Evolutionary conservation across 1,140 invertebrate species (phyloP).

Genomic region (Leptestheria dahalacensis): DNA sequence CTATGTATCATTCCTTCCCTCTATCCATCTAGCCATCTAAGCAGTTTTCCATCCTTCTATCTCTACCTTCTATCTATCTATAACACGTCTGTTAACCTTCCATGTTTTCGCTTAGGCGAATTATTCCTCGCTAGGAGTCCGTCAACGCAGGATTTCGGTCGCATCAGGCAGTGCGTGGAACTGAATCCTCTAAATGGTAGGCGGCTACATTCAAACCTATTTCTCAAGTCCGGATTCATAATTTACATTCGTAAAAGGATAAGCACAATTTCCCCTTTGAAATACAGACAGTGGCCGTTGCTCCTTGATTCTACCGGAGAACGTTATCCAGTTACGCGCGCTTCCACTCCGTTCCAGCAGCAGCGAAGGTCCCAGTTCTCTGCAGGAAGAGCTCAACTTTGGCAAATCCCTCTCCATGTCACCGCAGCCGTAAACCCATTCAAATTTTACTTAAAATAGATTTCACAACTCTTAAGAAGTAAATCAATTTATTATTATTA

Average conservation of each 20-base stretch:
- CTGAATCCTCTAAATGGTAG: not conserved
- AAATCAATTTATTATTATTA: too few relatives aligned
- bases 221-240: not conserved
- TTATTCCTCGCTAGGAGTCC: not conserved
- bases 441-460: not conserved
- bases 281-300: not conserved
- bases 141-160: not conserved
- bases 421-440: not conserved
- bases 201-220: not conserved
- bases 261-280: too few relatives aligned
- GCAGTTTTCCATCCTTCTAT: too few relatives aligned
- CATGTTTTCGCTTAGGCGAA: too few relatives aligned
- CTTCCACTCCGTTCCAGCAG: not conserved
- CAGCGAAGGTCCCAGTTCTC: constrained; percentile 4
- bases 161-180: not conserved
- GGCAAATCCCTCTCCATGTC: not conserved
- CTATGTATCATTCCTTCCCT: too few relatives aligned
- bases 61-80: too few relatives aligned
- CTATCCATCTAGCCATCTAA: too few relatives aligned
- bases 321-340: too few relatives aligned
- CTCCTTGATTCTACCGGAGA: not conserved
- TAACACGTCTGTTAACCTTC: too few relatives aligned
- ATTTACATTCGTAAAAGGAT: not conserved
- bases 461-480: too few relatives aligned
- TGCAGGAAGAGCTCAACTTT: constrained; percentile 9